Evolutionary conservation across 2,113 vertebrate genomes (phyloP).

Genomic region (Amphiprion ocellaris): DNA sequence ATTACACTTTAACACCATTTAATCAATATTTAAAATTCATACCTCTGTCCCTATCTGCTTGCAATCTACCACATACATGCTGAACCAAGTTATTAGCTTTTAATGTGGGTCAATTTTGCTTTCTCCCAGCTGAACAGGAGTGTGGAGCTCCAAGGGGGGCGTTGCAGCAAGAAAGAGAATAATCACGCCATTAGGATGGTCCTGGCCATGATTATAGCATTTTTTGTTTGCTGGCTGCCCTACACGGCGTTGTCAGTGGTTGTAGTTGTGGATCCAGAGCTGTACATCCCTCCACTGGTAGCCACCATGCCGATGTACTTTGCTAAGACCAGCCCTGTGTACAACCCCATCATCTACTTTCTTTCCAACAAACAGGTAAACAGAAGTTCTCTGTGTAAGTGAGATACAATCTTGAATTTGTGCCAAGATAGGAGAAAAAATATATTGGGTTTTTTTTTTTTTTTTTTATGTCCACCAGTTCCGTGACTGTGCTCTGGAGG

Average conservation of each 20-base stretch:
- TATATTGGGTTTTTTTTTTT: background rate
- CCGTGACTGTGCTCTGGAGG: slow-evolving; percentile 74
- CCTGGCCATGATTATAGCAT: slow-evolving; percentile 80
- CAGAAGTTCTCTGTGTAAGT: background rate
- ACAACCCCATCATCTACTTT: slow-evolving; percentile 86
- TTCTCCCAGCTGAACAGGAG: slow-evolving; percentile 81
- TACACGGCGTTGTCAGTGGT: slow-evolving; percentile 81
- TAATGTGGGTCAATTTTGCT: slow-evolving; percentile 30
- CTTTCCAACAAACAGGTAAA: slow-evolving; percentile 83
- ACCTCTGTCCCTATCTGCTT: slow-evolving; percentile 1
- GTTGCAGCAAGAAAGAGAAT: slow-evolving; percentile 77
- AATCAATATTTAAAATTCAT: slow-evolving; percentile 16
- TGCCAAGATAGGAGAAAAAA: background rate
- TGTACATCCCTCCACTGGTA: slow-evolving; percentile 81
- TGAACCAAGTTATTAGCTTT: slow-evolving; percentile 18
- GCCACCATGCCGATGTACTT: slow-evolving; percentile 86
- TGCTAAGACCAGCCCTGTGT: slow-evolving; percentile 84
- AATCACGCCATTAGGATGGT: slow-evolving; percentile 79
- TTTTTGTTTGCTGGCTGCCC: slow-evolving; percentile 85
- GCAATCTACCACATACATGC: slow-evolving; percentile 11
- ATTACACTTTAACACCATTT: slow-evolving; percentile 21
- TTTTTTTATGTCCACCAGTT: slow-evolving; percentile 61
- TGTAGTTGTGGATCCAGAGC: slow-evolving; percentile 77
- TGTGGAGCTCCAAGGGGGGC: slow-evolving; percentile 81
- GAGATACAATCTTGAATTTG: background rate